These are phyloP conservation scores for Syngnathoides biaculeatus DNA, from an alignment of 2,113 vertebrate species.

Conservation along the genomic window DNA sequence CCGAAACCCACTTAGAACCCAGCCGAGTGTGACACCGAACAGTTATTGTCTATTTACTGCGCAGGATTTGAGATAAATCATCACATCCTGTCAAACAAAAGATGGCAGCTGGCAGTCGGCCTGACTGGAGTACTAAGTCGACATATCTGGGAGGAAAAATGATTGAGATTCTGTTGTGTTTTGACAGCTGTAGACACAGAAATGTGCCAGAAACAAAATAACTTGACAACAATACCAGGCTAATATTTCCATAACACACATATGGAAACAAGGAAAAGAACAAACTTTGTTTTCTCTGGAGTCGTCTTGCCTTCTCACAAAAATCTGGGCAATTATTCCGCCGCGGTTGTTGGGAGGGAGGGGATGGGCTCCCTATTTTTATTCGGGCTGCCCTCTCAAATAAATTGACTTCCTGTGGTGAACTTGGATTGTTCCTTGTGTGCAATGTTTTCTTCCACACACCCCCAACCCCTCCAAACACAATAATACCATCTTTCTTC, in stretches of 20 bases:
- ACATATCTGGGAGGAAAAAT: slow-evolving; percentile 46
- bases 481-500: slow-evolving; percentile 52
- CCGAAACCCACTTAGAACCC: slow-evolving; percentile 68
- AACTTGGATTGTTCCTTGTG: slow-evolving; percentile 64
- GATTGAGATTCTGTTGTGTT: slow-evolving; percentile 65
- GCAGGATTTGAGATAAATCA: slow-evolving; percentile 70
- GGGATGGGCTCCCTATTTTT: slow-evolving; percentile 65
- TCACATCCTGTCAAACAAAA: slow-evolving; percentile 68
- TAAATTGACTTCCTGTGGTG: slow-evolving; percentile 74
- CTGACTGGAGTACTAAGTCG: slow-evolving; percentile 57
- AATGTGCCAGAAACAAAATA: slow-evolving; percentile 59
- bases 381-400: slow-evolving; percentile 68
- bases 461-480: slow-evolving; percentile 21
- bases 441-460: slow-evolving; percentile 38
- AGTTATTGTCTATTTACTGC: slow-evolving; percentile 73
- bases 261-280: slow-evolving; percentile 61
- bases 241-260: slow-evolving; percentile 64
- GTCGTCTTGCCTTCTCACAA: slow-evolving; percentile 53
- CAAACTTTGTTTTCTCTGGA: slow-evolving; percentile 65
- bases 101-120: slow-evolving; percentile 56
- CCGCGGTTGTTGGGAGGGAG: slow-evolving; percentile 47
- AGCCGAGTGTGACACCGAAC: slow-evolving; percentile 73
- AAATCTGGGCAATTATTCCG: slow-evolving; percentile 72
- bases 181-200: slow-evolving; percentile 63
- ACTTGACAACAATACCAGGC: slow-evolving; percentile 61